Evolutionary conservation across 1,140 invertebrate genomes (phyloP).

Genomic region (Aricia agestis): DNA sequence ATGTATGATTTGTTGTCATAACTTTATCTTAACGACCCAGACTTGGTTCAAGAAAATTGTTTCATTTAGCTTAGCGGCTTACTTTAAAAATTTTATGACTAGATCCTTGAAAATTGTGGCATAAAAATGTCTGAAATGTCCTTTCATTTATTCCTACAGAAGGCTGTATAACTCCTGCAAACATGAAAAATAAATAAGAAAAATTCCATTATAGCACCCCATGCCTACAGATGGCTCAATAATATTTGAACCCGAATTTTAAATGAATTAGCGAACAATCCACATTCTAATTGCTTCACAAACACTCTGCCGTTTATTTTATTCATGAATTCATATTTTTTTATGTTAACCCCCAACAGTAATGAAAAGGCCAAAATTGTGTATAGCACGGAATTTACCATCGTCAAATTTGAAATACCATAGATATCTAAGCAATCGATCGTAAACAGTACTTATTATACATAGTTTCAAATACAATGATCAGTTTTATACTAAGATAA

Average conservation of each 20-base stretch:
- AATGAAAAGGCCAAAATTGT: no score
- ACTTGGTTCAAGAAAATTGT: slow-evolving; percentile 4
- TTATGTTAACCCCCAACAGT: not conserved
- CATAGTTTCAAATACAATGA: no score
- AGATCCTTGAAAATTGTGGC: not conserved
- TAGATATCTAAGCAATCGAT: no score
- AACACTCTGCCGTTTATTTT: not conserved
- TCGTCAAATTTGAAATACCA: not conserved
- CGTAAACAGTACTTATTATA: no score
- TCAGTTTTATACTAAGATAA: no score
- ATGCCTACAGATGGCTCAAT: not conserved
- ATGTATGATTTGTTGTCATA: slow-evolving; percentile 2
- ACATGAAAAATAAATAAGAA: not conserved
- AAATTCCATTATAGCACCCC: not conserved
- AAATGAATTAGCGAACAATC: not conserved
- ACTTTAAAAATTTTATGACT: not conserved
- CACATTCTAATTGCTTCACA: not conserved
- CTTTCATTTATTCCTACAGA: no score
- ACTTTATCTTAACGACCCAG: slow-evolving; percentile 11
- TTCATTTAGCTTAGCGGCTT: not conserved
- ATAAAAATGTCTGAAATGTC: no score
- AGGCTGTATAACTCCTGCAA: not conserved
- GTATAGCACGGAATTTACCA: not conserved
- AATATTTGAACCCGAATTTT: not conserved
- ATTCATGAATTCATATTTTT: not conserved